phyloP scores from a whole-genome alignment of 2,888 invertebrate species.

The Venusia cambrica region DNA sequence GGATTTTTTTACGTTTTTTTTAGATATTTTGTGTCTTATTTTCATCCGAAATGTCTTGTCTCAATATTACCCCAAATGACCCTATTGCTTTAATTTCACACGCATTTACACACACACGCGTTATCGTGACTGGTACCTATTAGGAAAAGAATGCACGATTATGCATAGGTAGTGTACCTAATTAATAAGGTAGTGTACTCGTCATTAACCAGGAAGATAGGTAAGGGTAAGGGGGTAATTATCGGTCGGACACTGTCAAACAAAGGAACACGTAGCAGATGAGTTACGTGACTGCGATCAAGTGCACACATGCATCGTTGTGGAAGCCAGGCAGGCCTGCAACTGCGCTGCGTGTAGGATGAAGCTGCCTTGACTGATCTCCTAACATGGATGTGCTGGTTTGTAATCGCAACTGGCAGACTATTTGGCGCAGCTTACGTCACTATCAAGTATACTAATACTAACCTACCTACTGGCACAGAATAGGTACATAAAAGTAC shows the following conservation, averaged over 20 bases:
- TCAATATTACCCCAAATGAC: too few species aligned
- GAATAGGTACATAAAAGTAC: too few species aligned
- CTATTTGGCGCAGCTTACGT: slow-evolving; percentile 38
- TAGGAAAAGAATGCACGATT: slow-evolving; percentile 13
- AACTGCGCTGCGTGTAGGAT: slow-evolving; percentile 35
- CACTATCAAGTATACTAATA: too few species aligned
- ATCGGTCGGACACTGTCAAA: slow-evolving; percentile 27
- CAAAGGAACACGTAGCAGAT: slow-evolving; percentile 30
- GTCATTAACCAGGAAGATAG: slow-evolving; percentile 13
- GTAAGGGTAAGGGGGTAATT: too few species aligned
- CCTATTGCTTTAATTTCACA: slow-evolving; percentile 35
- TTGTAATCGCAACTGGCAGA: slow-evolving; percentile 35
- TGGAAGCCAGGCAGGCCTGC: slow-evolving; percentile 32
- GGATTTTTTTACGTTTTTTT: too few species aligned
- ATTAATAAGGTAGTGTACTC: too few species aligned
- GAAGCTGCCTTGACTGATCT: slow-evolving; percentile 43
- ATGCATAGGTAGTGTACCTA: too few species aligned
- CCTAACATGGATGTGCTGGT: slow-evolving; percentile 40
- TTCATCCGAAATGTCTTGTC: too few species aligned
- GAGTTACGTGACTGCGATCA: slow-evolving; percentile 31
- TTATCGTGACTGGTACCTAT: slow-evolving; percentile 10
- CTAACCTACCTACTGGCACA: too few species aligned
- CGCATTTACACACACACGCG: slow-evolving; percentile 23
- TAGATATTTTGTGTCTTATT: too few species aligned
- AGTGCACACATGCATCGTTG: slow-evolving; percentile 35